Conservation (phyloP, 64 coral and sea anemone species). For the Porites australiensis region DNA sequence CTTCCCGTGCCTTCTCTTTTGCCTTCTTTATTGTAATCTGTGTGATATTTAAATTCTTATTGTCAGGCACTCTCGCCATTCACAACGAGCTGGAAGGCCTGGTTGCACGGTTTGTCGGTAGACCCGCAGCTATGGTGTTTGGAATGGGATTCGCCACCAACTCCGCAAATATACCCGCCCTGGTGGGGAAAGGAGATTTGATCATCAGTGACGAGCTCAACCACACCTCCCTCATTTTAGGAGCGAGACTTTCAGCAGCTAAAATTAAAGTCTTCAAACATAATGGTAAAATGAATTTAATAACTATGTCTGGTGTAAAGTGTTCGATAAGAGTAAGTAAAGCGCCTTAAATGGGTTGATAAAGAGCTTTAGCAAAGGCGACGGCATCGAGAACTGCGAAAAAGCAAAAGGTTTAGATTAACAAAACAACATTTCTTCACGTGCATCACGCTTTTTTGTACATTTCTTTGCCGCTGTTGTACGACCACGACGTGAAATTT, state of each 20-base stretch:
- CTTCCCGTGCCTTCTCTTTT: no score
- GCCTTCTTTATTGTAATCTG: no score
- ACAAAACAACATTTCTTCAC: no score
- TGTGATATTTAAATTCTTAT: neutral
- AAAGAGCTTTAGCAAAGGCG: no score
- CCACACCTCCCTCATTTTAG: constrained; percentile 93
- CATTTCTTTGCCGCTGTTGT: no score
- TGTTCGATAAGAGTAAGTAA: no score
- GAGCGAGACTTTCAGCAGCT: constrained; percentile 92
- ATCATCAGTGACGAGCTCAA: constrained; percentile 98
- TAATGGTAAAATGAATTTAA: constrained; percentile 75
- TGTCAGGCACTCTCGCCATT: constrained; percentile 85
- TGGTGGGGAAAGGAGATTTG: constrained; percentile 86
- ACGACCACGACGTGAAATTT: no score
- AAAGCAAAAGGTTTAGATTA: no score
- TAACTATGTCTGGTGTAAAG: no score
- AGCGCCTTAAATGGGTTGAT: no score
- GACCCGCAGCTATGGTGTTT: constrained; percentile 93
- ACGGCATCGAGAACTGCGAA: no score
- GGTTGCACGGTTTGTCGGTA: constrained; percentile 93
- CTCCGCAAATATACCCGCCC: constrained; percentile 94
- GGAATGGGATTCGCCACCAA: constrained; percentile 99
- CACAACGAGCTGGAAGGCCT: constrained; percentile 86
- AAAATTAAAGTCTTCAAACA: constrained; percentile 98
- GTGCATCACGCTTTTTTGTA: no score